These are phyloP conservation scores for Erynnis tages DNA, from an alignment of 2,888 invertebrate species.

Conservation along the genomic window DNA sequence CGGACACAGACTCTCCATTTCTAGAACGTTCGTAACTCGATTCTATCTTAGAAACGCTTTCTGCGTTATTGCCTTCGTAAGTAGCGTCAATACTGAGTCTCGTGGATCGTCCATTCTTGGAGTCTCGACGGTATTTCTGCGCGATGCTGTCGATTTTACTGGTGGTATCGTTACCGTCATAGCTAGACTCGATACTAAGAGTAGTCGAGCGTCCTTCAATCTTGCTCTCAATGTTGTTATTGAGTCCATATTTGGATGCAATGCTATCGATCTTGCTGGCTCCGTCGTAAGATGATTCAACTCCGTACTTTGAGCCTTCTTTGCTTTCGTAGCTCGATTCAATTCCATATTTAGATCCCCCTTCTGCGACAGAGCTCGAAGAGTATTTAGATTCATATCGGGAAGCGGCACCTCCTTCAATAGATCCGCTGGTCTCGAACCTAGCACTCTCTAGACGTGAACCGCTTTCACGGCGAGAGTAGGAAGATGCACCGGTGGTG, in stretches of 20 bases:
- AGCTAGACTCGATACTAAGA: conserved; percentile 36
- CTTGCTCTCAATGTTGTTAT: conserved; percentile 44
- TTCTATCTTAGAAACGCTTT: conserved; percentile 36
- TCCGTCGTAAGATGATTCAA: conserved; percentile 41
- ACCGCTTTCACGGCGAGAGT: conserved; percentile 68
- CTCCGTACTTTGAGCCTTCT: conserved; percentile 41
- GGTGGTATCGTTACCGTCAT: conserved; percentile 40
- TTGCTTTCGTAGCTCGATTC: conserved; percentile 47
- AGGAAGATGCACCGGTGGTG: conserved; percentile 52
- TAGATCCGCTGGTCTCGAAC: conserved; percentile 52
- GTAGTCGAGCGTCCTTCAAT: conserved; percentile 37
- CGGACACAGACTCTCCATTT: conserved; percentile 52
- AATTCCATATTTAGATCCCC: conserved; percentile 46
- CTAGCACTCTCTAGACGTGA: conserved; percentile 56
- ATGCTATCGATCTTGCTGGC: conserved; percentile 58
- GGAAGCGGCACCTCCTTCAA: conserved; percentile 58
- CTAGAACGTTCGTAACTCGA: conserved; percentile 37
- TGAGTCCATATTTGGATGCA: conserved; percentile 62
- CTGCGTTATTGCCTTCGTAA: conserved; percentile 47
- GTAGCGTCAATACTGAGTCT: conserved; percentile 49
- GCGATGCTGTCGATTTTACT: conserved; percentile 55
- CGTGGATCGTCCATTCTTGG: conserved; percentile 52
- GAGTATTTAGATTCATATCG: conserved; percentile 69
- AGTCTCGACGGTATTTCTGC: conserved; percentile 51
- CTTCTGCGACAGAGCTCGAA: conserved; percentile 40